Evolutionary conservation across 2,888 invertebrate genomes (phyloP), one percentile per base, ranked within the genome.

Genomic region (Andrena bicolor): DNA sequence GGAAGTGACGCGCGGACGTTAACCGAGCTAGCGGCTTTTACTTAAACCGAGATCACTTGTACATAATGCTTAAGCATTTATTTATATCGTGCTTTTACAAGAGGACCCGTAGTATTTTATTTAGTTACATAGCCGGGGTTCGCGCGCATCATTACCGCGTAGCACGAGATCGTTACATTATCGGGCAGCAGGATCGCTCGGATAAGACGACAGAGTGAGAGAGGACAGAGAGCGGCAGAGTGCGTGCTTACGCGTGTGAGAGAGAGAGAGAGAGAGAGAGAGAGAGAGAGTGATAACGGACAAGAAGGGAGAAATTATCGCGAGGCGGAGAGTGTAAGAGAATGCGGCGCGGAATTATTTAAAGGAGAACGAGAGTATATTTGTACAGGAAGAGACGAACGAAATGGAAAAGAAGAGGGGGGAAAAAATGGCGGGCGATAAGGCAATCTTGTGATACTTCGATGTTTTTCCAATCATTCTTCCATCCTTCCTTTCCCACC

Each of bases 21-120:
- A 79, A 89, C 68, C 70, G 85, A 86, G 81, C 85, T 90, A 90
- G 92, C 93, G 93, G 93, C 92, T 92, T 93, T 92, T 93, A 93
- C 93, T 93, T 93, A 93, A 92, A 92, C 89, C 87, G 86, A 85
- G 79, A 86, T 72, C 84, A 89, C 83, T 56, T 93, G 92, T 93
- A 93, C 89, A 93, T 93, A 93, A 85, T 88, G 92, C 92, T 93
- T 93, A 90, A 89, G 92, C 93, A 93, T 93, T 93, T 93, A 93
- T 94, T 93, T 93, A 94, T 93, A 92, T 88, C 89, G 87, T 92
- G 91, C 91, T 92, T 92, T 90, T 90, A 91, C 90, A 90, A 90
- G 86, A 84, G 81, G 88, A 90, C 87, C 85, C 82, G 90, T 92
- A 93, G 92, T 93, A 93, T 93, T 93, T 93, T 93, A 93, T 92